Evolutionary conservation across 2,888 invertebrate species (phyloP), one percentile per base, ranked within the genome.

Genomic region (Thecocarcelia acutangulata): DNA sequence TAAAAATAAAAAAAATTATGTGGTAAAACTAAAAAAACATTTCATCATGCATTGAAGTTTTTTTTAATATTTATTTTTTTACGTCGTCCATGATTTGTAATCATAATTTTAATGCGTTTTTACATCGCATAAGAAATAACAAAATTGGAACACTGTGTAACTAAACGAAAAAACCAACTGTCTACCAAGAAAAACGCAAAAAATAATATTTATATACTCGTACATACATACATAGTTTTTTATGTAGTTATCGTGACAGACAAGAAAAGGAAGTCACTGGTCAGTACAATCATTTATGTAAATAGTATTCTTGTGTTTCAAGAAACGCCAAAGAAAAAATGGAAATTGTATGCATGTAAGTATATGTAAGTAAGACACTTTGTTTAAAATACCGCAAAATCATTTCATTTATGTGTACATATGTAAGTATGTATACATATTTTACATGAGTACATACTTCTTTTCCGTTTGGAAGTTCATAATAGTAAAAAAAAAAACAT

Each of bases 71-170:
- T 54, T 21, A 46, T 24, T 19, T 46, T n/a, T 63, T 33, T 72
- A 50, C 50, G 63, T 11, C 21, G 28, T 70, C 13, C 74, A 66
- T 70, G 70, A 74, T 61, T 76, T 82, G 78, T 75, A 82, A 82
- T 82, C 82, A 75, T 78, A 82, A 82, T 78, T 78, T 82, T 70
- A 82, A 82, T 78, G 82, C 82, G 82, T 82, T 78, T 78, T 78
- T 78, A 33, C 64, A 54, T 40, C 69, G 50, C 19, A 17, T 33
- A 69, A 61, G 42, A 58, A 46, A 70, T 42, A 77, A 52, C 21
- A 50, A 77, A 82, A 78, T 82, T 82, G 82, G 78, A 78, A 75
- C 82, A 78, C 74, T 58, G 48, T 61, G 46, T 44, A 46, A 42
- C 21, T 28, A 37, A 21, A 37, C 52, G 13, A 21, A 59, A 52